These are phyloP conservation scores for Eriosoma lanigerum DNA, from an alignment of 1,140 invertebrate genomes.

Conservation along the genomic window DNA sequence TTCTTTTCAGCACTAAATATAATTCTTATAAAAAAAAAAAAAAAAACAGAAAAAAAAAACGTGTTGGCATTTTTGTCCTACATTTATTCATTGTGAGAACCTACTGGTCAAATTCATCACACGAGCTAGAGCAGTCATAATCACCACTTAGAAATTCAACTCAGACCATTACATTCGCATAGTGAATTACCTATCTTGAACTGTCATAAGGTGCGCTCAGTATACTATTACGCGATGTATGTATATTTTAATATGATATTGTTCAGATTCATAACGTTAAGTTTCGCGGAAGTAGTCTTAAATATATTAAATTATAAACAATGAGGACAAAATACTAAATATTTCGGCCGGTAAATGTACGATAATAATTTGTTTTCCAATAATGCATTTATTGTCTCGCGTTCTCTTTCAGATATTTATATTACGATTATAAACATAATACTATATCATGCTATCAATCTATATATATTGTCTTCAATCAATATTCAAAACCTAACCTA, in stretches of 20 bases:
- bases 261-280: not conserved
- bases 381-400: too few relatives aligned
- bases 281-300: not conserved
- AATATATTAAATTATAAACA: too few relatives aligned
- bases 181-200: conserved; percentile 7
- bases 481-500: too few relatives aligned
- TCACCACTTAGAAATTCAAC: conserved; percentile 43
- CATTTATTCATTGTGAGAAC: conserved; percentile 41
- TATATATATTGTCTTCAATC: too few relatives aligned
- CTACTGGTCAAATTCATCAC: conserved; percentile 35
- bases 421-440: too few relatives aligned
- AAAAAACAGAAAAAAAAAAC: too few relatives aligned
- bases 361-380: too few relatives aligned
- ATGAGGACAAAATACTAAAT: too few relatives aligned
- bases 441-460: too few relatives aligned
- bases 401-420: too few relatives aligned
- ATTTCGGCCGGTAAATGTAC: too few relatives aligned
- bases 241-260: not conserved
- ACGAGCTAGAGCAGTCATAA: conserved; percentile 23
- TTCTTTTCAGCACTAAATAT: not conserved
- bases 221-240: not conserved
- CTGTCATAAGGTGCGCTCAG: not conserved
- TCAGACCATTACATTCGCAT: conserved; percentile 29
- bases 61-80: conserved; percentile 42
- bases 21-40: conserved; percentile 3